A percentile compares a stretch with the other conserved stretches of the same genome.
These are phyloP conservation scores for Bubo scandiacus DNA, from an alignment of 2,113 vertebrate species.

Conservation along the genomic window DNA sequence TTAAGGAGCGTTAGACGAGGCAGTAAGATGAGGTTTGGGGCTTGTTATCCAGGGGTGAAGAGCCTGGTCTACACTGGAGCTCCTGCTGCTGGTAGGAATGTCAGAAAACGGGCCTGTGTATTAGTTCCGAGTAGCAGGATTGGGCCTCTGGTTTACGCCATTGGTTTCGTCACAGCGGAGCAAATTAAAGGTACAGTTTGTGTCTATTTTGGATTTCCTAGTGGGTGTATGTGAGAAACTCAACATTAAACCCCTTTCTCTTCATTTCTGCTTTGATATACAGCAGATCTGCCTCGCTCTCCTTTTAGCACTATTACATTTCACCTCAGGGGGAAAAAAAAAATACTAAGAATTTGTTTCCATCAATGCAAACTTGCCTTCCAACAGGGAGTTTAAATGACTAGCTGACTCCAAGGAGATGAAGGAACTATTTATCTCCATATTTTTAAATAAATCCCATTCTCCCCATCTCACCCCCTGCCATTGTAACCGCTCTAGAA, in stretches of 20 bases:
- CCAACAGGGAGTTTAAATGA: conserved; percentile 46
- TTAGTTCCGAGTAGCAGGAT: not conserved
- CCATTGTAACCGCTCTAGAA: not conserved
- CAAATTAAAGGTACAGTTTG: not conserved
- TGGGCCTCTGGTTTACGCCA: not conserved
- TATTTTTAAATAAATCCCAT: conserved; percentile 27
- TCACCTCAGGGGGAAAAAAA: conserved; percentile 17
- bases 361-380: conserved; percentile 8
- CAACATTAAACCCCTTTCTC: conserved; percentile 11
- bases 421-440: conserved; percentile 24
- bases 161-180: not conserved
- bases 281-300: conserved; percentile 29
- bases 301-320: conserved; percentile 11
- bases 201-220: conserved; percentile 3
- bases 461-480: conserved; percentile 27
- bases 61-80: not conserved
- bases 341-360: conserved; percentile 36
- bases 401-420: not conserved
- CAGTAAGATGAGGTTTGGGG: not conserved
- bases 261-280: conserved; percentile 10
- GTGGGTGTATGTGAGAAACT: not conserved
- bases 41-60: not conserved
- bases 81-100: not conserved
- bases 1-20: not conserved
- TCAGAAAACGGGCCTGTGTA: not conserved